phyloP scores from a whole-genome alignment of 2,888 invertebrate species.

The Erebia ligea region DNA sequence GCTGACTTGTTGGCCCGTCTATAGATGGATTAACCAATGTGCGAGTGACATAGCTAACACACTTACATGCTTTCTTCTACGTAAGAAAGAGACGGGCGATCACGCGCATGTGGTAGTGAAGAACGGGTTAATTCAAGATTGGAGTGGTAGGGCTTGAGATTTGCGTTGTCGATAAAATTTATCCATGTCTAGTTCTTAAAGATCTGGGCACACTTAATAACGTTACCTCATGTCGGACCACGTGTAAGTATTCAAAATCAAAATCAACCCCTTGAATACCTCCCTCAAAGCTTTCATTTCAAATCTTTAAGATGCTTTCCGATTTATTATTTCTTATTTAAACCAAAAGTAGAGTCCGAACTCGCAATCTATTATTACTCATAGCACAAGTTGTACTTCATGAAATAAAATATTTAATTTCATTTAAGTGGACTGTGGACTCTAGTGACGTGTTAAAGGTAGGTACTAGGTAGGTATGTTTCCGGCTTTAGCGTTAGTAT shows the following conservation, averaged over 20 bases:
- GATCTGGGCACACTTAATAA: neutral
- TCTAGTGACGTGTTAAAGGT: neutral
- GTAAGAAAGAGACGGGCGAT: slow-evolving; percentile 51
- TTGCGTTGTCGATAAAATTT: slow-evolving; percentile 41
- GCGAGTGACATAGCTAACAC: slow-evolving; percentile 49
- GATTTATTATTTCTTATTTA: no score
- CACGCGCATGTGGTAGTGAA: slow-evolving; percentile 44
- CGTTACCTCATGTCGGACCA: neutral
- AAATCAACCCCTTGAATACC: no score
- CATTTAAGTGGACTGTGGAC: neutral
- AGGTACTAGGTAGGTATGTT: neutral
- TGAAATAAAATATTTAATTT: no score
- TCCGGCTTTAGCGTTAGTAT: neutral
- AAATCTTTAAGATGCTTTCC: no score
- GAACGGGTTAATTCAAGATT: slow-evolving; percentile 78
- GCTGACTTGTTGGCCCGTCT: neutral
- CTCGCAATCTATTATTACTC: no score
- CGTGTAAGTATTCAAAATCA: neutral
- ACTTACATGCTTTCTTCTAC: slow-evolving; percentile 9
- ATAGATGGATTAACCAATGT: slow-evolving; percentile 49
- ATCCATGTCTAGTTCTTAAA: slow-evolving; percentile 2
- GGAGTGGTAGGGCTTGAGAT: slow-evolving; percentile 66
- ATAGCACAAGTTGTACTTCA: no score
- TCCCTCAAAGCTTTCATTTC: neutral
- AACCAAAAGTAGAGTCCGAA: no score